A percentile compares a stretch with the other conserved stretches of the same genome.
phyloP scores from a whole-genome alignment of 2,113 vertebrate genomes.

The Cygnus atratus region DNA sequence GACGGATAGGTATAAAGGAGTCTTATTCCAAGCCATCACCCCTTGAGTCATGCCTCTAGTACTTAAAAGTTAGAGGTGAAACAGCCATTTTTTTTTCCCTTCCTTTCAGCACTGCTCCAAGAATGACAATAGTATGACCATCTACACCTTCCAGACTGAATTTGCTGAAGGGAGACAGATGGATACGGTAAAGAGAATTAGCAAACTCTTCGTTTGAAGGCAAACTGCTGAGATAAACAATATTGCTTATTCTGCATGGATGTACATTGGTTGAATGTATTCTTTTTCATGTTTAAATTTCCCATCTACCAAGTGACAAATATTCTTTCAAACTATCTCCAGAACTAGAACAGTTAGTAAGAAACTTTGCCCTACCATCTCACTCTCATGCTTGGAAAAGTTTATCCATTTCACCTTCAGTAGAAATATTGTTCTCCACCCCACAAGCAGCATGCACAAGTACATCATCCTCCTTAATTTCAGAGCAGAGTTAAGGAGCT shows the following conservation, averaged over 20 bases:
- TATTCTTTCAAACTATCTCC: not conserved
- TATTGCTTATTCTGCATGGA: not conserved
- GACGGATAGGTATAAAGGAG: not conserved
- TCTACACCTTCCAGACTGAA: not conserved
- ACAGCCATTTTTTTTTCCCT: too few species aligned
- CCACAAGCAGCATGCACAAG: not conserved
- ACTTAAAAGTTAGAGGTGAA: not conserved
- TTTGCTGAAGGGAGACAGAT: not conserved
- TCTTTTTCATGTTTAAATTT: not conserved
- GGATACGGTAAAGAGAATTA: not conserved
- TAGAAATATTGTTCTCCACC: accelerated
- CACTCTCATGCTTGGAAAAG: not conserved
- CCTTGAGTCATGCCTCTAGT: not conserved
- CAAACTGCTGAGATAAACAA: not conserved
- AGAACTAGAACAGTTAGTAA: not conserved
- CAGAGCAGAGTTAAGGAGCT: not conserved
- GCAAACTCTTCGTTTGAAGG: not conserved
- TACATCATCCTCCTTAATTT: not conserved
- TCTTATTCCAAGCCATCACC: not conserved
- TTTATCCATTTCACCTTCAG: not conserved
- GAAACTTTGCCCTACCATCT: not conserved
- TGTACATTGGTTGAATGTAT: not conserved
- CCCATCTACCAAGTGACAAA: not conserved
- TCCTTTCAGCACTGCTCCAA: not conserved
- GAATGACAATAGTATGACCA: not conserved